Evolutionary conservation across 2,113 vertebrate genomes (phyloP), one percentile per base, ranked within the genome.

Genomic region (Lepisosteus oculatus): DNA sequence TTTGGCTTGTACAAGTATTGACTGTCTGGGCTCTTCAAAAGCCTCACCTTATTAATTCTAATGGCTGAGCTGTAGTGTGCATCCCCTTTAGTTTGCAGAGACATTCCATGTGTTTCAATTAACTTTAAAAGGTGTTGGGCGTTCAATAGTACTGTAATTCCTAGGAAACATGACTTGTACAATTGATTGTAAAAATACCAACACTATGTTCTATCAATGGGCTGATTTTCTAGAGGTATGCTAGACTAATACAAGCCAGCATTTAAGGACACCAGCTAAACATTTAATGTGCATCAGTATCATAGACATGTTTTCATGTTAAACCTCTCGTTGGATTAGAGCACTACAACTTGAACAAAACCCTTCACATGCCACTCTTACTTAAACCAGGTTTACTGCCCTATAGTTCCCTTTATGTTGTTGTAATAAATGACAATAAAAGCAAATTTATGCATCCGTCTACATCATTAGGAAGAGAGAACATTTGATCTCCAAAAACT

Each of bases 401-500:
- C 57, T 83, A 57, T 80, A 81, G 80, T 86, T 87, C 80, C 66
- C 75, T 84, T 82, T 75, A 42, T 76, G 68, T 84, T 86, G 80
- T 29, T 81, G 71, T 83, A 92, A 86, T 81, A 76, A 87, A 83
- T 76, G 68, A 77, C 78, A 77, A 66, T 72, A 81, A 81, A 85
- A 86, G 80, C 74, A 84, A 84, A 89, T 88, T 84, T 84, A 83
- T 12, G 68, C 79, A 78, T 86, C 73, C 78, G 55, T 84, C 81
- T 79, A 75, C 78, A 77, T 83, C 83, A 82, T 83, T 84, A 86
- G 80, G 78, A 84, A 76, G 72, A 70, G 51, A 80, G 76, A 77
- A 84, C 83, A 86, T 89, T 88, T 85, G 76, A 83, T 84, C 80
- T 68, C 43, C 77, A 90, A 90, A 90, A 87, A 75, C 79, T 87